These are phyloP conservation scores for Toxostoma redivivum DNA, from an alignment of 2,113 vertebrate genomes.

Conservation along the genomic window DNA sequence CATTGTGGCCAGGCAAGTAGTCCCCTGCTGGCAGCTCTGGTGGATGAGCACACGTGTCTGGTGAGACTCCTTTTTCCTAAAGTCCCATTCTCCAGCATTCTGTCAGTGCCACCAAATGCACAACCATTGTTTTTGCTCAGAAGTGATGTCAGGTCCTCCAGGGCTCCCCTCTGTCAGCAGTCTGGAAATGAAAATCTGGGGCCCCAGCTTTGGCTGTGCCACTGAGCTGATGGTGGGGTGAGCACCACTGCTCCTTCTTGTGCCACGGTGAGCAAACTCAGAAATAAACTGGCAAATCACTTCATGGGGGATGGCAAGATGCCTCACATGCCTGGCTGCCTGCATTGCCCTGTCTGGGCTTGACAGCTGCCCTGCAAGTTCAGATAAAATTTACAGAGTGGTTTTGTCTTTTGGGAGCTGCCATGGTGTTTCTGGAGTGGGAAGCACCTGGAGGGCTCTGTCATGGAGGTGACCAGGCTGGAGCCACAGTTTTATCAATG, in stretches of 20 bases:
- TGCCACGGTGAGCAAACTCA: accelerated
- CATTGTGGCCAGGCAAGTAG: neutral
- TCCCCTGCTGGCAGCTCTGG: neutral
- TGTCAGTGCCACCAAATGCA: accelerated
- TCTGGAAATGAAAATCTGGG: neutral
- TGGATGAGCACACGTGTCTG: accelerated
- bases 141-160: neutral
- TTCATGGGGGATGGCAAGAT: accelerated
- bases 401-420: neutral
- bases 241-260: neutral
- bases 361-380: accelerated
- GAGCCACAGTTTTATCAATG: neutral
- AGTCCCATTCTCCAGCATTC: neutral
- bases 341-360: accelerated
- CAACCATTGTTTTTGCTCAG: neutral
- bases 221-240: neutral
- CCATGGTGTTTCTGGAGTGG: accelerated
- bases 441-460: neutral
- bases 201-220: accelerated
- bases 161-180: neutral
- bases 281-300: neutral
- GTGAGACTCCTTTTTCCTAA: neutral
- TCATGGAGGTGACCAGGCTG: accelerated
- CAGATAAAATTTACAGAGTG: neutral
- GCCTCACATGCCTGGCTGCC: neutral